phyloP scores from a whole-genome alignment of 2,797 vertebrate species.

The Enoplosus armatus region DNA sequence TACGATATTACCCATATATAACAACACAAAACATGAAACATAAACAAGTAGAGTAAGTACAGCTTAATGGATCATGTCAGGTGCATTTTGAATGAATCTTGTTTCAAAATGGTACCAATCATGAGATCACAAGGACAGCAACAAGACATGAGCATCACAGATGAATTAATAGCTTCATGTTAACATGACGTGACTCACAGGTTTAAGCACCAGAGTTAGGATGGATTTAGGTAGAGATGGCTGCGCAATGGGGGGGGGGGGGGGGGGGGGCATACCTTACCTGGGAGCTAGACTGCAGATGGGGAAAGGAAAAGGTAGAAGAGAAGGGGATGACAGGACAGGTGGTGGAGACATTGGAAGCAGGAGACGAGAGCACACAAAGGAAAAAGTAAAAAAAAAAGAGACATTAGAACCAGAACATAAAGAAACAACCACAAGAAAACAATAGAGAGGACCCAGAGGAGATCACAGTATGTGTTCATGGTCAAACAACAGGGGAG shows the following conservation, averaged over 20 bases:
- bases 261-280: conserved; percentile 83
- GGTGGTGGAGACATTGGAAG: conserved; percentile 64
- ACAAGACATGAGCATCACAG: conserved; percentile 47
- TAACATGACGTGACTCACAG: conserved; percentile 35
- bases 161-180: conserved; percentile 50
- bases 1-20: conserved; percentile 2
- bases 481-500: conserved; percentile 59
- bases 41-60: conserved; percentile 36
- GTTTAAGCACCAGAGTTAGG: conserved; percentile 43
- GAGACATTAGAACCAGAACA: conserved; percentile 69
- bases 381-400: conserved; percentile 59
- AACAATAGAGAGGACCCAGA: conserved; percentile 55
- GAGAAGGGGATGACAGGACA: conserved; percentile 64
- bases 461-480: conserved; percentile 54
- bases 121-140: conserved; percentile 40
- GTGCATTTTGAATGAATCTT: conserved; percentile 37
- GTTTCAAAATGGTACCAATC: conserved; percentile 46
- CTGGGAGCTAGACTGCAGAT: conserved; percentile 94
- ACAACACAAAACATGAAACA: conserved; percentile 37
- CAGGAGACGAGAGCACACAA: conserved; percentile 64
- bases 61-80: conserved; percentile 21
- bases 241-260: conserved; percentile 11
- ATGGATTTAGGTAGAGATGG: conserved; percentile 35
- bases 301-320: conserved; percentile 83
- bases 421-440: conserved; percentile 56